Percentiles rank a stretch among this genome's conserved stretches.
Evolutionary conservation across 2,797 vertebrate species (phyloP).

Genomic region (Falco novaeseelandiae): DNA sequence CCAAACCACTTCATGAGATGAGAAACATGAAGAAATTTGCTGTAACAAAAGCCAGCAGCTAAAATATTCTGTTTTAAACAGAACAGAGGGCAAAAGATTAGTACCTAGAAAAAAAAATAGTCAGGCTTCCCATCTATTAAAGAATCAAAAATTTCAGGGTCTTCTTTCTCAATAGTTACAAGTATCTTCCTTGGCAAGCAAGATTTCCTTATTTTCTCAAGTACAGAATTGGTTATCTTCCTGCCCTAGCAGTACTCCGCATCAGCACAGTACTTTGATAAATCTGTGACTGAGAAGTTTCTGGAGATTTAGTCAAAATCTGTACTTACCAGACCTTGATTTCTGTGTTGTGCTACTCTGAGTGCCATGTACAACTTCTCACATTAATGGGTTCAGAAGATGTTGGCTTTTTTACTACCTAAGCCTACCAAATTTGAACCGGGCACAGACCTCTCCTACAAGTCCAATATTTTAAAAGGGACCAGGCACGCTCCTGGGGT

Average conservation of each 20-base stretch:
- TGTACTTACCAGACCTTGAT: neutral
- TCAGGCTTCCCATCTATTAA: neutral
- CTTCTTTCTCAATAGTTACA: neutral
- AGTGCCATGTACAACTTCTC: neutral
- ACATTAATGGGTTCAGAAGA: neutral
- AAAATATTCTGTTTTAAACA: neutral
- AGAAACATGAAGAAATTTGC: neutral
- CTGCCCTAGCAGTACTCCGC: neutral
- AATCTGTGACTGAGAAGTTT: neutral
- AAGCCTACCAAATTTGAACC: neutral
- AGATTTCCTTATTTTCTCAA: neutral
- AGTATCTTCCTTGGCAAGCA: neutral
- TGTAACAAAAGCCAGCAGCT: neutral
- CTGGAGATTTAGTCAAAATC: neutral
- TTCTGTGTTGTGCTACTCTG: neutral
- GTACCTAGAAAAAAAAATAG: neutral
- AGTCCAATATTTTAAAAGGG: neutral
- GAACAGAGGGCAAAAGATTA: neutral
- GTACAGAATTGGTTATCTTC: neutral
- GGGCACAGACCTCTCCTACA: neutral
- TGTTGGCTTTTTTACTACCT: neutral
- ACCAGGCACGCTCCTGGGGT: rapidly evolving
- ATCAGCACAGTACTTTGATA: neutral
- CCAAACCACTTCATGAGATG: neutral
- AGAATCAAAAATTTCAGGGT: neutral